Evolutionary conservation across 1,140 invertebrate genomes (phyloP).

Genomic region (Ceratoteleas bidentatus): DNA sequence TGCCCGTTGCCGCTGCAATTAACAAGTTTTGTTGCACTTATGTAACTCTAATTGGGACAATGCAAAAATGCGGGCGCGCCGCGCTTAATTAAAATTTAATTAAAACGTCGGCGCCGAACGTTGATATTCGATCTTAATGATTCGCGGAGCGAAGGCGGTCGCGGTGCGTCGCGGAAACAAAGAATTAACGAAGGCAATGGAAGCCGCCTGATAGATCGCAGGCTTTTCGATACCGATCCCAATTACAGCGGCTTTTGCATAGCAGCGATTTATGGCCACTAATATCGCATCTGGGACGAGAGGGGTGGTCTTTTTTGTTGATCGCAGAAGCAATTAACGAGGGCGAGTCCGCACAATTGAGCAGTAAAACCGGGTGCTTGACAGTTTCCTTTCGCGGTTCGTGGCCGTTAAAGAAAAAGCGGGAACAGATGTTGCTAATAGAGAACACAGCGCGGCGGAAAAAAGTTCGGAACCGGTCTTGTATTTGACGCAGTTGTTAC

Average conservation of each 20-base stretch:
- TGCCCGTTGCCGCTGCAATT: too few species aligned
- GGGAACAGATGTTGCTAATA: slow-evolving; percentile 72
- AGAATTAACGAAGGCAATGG: too few species aligned
- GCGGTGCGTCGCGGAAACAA: too few species aligned
- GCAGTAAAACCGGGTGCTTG: slow-evolving; percentile 56
- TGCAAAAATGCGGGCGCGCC: too few species aligned
- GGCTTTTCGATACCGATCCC: slow-evolving; percentile 9
- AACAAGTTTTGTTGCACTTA: too few species aligned
- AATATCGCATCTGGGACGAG: slow-evolving; percentile 53
- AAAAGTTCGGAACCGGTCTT: slow-evolving; percentile 68
- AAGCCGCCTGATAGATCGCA: too few species aligned
- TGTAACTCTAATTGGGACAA: too few species aligned
- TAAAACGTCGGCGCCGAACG: too few species aligned
- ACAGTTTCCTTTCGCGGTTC: slow-evolving; percentile 58
- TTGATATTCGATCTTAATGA: too few species aligned
- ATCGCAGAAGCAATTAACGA: slow-evolving; percentile 59
- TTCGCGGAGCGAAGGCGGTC: too few species aligned
- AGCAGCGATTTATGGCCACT: slow-evolving; percentile 36
- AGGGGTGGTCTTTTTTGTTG: slow-evolving; percentile 43
- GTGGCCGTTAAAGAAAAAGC: slow-evolving; percentile 67
- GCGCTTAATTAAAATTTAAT: too few species aligned
- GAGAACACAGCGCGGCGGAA: slow-evolving; percentile 64
- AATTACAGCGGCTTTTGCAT: slow-evolving; percentile 24
- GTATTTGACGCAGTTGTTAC: slow-evolving; percentile 76
- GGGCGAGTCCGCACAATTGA: slow-evolving; percentile 55